A percentile compares a stretch with the other conserved stretches of the same genome.
Evolutionary conservation across 2,888 invertebrate genomes (phyloP).

Genomic region (Panorpa germanica): DNA sequence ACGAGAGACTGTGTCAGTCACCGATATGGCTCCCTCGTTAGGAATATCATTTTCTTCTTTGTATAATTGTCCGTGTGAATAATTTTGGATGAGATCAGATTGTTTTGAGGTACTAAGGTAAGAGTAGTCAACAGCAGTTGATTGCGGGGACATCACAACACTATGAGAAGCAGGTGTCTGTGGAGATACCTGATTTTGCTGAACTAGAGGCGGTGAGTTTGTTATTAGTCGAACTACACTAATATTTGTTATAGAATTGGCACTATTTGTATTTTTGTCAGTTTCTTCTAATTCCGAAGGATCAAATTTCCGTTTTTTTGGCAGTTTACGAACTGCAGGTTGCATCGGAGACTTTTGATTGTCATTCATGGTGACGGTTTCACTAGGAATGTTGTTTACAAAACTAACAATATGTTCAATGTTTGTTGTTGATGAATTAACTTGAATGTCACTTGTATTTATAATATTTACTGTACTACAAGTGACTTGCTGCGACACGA

Average conservation of each 20-base stretch:
- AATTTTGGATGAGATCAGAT: constrained; percentile 1
- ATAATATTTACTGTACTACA: not conserved
- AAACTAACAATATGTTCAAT: not conserved
- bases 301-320: constrained; percentile 83
- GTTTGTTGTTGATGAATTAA: constrained; percentile 3
- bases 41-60: not conserved
- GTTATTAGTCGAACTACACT: too few species aligned
- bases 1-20: constrained; percentile 2
- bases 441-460: not conserved
- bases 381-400: constrained; percentile 7
- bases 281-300: constrained; percentile 58
- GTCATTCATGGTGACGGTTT: constrained; percentile 13
- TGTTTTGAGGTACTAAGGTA: too few species aligned
- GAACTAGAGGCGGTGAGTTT: too few species aligned
- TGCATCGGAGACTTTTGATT: constrained; percentile 24
- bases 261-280: constrained; percentile 17
- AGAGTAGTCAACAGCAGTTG: too few species aligned
- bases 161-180: too few species aligned
- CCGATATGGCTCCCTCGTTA: constrained; percentile 1
- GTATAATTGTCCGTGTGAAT: not conserved
- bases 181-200: too few species aligned
- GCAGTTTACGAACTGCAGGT: constrained; percentile 55
- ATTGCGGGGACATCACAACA: too few species aligned
- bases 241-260: not conserved
- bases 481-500: constrained; percentile 13